phyloP scores from a whole-genome alignment of 2,113 vertebrate species.

The Butorides virescens region DNA sequence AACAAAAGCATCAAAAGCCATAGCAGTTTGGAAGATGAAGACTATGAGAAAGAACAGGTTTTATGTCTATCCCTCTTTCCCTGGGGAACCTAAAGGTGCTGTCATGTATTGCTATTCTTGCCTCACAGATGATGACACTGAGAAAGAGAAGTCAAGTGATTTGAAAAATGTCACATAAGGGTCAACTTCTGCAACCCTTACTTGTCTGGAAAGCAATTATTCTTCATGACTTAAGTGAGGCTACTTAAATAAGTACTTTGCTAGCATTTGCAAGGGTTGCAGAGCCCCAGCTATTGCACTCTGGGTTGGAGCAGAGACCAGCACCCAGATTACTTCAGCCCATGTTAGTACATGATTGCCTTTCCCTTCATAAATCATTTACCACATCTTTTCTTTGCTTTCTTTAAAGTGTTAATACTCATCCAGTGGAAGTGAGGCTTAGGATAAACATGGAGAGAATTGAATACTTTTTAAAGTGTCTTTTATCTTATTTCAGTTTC shows the following conservation, averaged over 20 bases:
- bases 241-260: neutral
- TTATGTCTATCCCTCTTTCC: neutral
- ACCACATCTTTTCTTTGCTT: neutral
- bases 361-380: neutral
- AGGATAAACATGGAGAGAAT: neutral
- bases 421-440: neutral
- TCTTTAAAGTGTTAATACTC: neutral
- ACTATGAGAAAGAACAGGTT: neutral
- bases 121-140: neutral
- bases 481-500: neutral
- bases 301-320: accelerated
- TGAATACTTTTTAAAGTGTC: neutral
- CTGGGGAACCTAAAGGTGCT: neutral
- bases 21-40: neutral
- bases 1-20: neutral
- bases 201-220: conserved; percentile 21
- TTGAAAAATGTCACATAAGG: neutral
- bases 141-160: neutral
- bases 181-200: neutral
- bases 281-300: neutral
- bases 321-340: neutral
- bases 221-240: neutral
- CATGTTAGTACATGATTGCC: neutral
- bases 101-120: neutral
- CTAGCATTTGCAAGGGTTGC: neutral